A percentile compares a stretch with the other conserved stretches of the same genome.
These are phyloP conservation scores for Nannospalax galili DNA, from an alignment of 2,113 vertebrate genomes.

Conservation along the genomic window DNA sequence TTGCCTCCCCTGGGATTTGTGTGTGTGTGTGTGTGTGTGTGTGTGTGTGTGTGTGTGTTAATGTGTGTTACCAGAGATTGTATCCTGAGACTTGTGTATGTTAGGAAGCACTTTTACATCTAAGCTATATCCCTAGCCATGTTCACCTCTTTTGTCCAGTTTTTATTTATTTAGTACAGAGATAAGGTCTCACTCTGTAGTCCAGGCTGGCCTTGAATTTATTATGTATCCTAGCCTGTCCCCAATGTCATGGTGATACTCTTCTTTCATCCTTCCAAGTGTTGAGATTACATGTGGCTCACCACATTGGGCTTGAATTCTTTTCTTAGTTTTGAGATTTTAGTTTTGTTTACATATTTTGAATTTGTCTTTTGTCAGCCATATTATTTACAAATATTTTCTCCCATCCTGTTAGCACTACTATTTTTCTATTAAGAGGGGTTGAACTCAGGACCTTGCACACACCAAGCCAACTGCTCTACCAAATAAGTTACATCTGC, in stretches of 20 bases:
- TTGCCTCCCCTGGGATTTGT: no score
- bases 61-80: no score
- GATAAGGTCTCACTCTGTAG: neutral
- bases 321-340: constrained; percentile 40
- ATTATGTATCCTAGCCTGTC: neutral
- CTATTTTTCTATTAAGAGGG: neutral
- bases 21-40: no score
- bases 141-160: neutral
- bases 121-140: neutral
- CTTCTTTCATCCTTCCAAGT: neutral
- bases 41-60: no score
- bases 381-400: constrained; percentile 17
- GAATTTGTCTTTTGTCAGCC: neutral
- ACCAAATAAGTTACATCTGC: neutral
- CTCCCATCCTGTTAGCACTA: neutral
- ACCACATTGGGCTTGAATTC: neutral
- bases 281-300: neutral
- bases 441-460: neutral
- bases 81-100: no score
- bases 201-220: neutral
- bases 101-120: neutral
- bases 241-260: neutral
- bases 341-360: neutral
- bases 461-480: neutral
- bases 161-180: no score